phyloP scores from a whole-genome alignment of 1,140 invertebrate species.

The Andrena cerasifolii region DNA sequence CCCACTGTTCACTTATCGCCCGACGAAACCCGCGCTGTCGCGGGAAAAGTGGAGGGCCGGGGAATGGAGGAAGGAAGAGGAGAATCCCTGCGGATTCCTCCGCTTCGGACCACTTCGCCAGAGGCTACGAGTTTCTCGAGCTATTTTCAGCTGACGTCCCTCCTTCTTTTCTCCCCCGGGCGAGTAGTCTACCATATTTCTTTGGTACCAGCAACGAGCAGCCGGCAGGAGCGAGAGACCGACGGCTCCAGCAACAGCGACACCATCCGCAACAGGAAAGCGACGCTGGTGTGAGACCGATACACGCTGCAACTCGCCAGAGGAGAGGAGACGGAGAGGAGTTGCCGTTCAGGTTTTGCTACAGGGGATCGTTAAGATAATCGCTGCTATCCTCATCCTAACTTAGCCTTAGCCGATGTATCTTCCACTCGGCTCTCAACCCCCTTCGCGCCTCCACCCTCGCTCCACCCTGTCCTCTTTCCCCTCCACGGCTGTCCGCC shows the following conservation, averaged over 20 bases:
- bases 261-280: conserved; percentile 52
- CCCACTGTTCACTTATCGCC: not conserved
- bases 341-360: conserved; percentile 81
- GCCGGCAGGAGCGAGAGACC: conserved; percentile 20
- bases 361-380: conserved; percentile 82
- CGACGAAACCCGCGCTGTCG: not conserved
- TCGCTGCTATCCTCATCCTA: conserved; percentile 80
- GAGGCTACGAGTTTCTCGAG: conserved; percentile 35
- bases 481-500: conserved; percentile 2
- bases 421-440: conserved; percentile 47
- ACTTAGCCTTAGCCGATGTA: conserved; percentile 76
- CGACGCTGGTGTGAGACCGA: conserved; percentile 12
- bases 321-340: conserved; percentile 62
- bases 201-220: conserved; percentile 29
- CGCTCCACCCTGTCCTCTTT: conserved; percentile 9
- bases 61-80: conserved; percentile 59
- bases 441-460: conserved; percentile 35
- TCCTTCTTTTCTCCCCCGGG: not conserved
- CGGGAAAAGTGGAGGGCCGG: conserved; percentile 31
- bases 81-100: conserved; percentile 19
- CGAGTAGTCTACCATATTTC: conserved; percentile 45
- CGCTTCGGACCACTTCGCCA: conserved; percentile 24
- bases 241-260: conserved; percentile 37
- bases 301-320: conserved; percentile 4
- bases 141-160: conserved; percentile 64